Base-by-base conservation (phyloP, 2,888 invertebrate species). In the Diabrotica balteata region DNA sequence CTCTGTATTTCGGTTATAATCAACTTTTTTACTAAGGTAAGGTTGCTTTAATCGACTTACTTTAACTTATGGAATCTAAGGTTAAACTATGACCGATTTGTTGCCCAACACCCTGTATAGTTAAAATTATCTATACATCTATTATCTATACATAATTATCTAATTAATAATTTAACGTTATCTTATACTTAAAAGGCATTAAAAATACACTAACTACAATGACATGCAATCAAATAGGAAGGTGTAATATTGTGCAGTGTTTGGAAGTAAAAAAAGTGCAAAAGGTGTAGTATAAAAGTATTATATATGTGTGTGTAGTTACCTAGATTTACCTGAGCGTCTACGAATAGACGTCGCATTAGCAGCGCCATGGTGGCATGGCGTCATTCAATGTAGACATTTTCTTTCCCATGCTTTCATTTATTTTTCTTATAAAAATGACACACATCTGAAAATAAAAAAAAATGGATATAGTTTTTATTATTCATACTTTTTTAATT, bases 261-360 rank as follows among this genome's bases (percentile, higher is more conserved):
- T 43, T 45, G 58, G n/a, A 32, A 32, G 43, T 51, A 51, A 11
- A 51, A 49, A 52, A 51, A 61, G 47, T 47, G 47, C 47, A 10
- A 10, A 49, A 32, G 22, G 50, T 9, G 22, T 17, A 11, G 32
- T 1, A 10, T 62, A 32, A 32, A 32, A 32, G 32, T 32, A 32
- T 32, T 32, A 32, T 32, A 32, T 32, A 59, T 57, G 57, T 57
- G 46, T 57, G 57, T 57, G 53, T 53, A 61, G 52, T 52, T 46
- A 58, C 43, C 50, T 57, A 63, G 58, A 63, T 59, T 86, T 84
- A 92, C 91, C 90, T 93, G 93, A 85, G 93, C 93, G 89, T 94
- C 93, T 85, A 92, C 89, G 83, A 94, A 88, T 85, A 94, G 91
- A 83, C 91, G 90, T 86, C 93, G 90, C 91, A 94, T 93, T 86